Conservation (phyloP, 1,140 invertebrate genomes). For the Cydia splendana region DNA sequence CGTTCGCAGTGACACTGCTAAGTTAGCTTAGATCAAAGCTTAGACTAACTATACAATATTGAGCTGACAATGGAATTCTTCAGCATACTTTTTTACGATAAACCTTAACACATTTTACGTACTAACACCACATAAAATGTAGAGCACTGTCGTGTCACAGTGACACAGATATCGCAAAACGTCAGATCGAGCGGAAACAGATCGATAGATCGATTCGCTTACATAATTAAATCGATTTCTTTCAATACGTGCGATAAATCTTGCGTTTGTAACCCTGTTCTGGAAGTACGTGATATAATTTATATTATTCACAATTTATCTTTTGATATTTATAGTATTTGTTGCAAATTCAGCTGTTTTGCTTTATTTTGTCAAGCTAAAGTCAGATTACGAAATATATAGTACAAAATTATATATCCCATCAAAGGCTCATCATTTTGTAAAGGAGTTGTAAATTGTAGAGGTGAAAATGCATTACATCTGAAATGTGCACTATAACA, state of each 20-base stretch:
- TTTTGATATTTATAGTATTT: slow-evolving; percentile 6
- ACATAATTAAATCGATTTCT: slow-evolving; percentile 21
- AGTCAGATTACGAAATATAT: not conserved
- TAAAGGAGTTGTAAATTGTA: not conserved
- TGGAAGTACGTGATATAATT: not conserved
- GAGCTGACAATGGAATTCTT: not conserved
- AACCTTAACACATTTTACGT: not conserved
- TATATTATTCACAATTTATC: not conserved
- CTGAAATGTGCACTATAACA: too few relatives aligned
- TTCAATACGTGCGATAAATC: slow-evolving; percentile 27
- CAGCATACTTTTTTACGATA: not conserved
- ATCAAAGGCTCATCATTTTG: too few relatives aligned
- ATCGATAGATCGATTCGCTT: slow-evolving; percentile 27
- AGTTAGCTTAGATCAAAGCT: too few relatives aligned
- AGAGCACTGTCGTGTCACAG: slow-evolving; percentile 4
- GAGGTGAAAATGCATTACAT: too few relatives aligned
- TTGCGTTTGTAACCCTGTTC: not conserved
- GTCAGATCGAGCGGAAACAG: slow-evolving; percentile 18
- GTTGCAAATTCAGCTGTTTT: not conserved
- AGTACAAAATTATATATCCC: not conserved
- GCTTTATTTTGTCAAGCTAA: not conserved
- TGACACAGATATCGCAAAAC: slow-evolving; percentile 3
- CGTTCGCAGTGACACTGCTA: too few relatives aligned
- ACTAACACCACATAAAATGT: not conserved
- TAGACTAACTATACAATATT: too few relatives aligned